A percentile compares a stretch with the other conserved stretches of the same genome.
phyloP scores from a whole-genome alignment of 2,888 invertebrate genomes.

The Synergus gifuensis region DNA sequence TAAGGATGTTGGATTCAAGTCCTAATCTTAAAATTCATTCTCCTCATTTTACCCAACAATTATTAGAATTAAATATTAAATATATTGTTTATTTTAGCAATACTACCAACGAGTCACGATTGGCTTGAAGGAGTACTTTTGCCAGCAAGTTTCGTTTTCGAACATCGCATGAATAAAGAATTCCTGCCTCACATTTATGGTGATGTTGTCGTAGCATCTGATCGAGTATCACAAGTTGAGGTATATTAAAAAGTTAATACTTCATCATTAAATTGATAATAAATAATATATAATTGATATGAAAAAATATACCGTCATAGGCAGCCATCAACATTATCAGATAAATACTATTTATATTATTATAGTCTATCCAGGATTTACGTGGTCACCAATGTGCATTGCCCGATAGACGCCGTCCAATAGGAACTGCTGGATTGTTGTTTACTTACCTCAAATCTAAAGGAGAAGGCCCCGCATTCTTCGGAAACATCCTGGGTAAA shows the following conservation, averaged over 20 bases:
- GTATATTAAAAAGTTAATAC: constrained; percentile 46
- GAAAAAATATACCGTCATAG: no score
- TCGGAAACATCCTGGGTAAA: constrained; percentile 69
- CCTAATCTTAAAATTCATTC: no score
- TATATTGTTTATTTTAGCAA: constrained; percentile 57
- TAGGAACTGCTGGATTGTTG: constrained; percentile 64
- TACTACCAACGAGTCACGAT: constrained; percentile 62
- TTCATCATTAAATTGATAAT: not conserved
- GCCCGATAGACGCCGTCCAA: constrained; percentile 60
- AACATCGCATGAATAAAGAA: constrained; percentile 65
- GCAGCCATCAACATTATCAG: no score
- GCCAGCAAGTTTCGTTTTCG: constrained; percentile 68
- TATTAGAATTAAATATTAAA: no score
- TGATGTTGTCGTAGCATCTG: constrained; percentile 66
- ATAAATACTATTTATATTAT: not conserved
- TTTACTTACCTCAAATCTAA: constrained; percentile 63
- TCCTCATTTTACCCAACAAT: not conserved
- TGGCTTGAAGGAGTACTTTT: constrained; percentile 67
- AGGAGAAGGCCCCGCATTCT: constrained; percentile 70
- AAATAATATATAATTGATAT: not conserved
- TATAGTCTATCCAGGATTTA: constrained; percentile 66
- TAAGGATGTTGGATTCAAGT: no score
- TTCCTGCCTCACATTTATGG: constrained; percentile 64
- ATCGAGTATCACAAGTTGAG: constrained; percentile 64
- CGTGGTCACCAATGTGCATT: constrained; percentile 69